Evolutionary conservation across 2,888 invertebrate genomes (phyloP).

Genomic region (Thelaira solivaga): DNA sequence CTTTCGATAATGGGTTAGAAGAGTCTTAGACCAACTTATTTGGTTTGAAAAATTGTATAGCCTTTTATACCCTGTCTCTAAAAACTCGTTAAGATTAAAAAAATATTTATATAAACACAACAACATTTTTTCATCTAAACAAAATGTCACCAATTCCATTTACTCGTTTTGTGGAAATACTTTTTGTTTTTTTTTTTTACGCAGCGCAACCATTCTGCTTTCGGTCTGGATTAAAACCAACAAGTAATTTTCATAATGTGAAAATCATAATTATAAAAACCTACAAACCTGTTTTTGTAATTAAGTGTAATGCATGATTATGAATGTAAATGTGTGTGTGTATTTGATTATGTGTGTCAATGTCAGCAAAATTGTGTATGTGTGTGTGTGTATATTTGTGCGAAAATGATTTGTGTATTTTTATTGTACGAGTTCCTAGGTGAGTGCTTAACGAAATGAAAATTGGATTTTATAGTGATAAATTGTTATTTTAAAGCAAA

Average conservation of each 20-base stretch:
- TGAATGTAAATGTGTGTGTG: background rate
- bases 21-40: too few relatives aligned
- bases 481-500: constrained; percentile 19
- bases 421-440: background rate
- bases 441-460: constrained; percentile 14
- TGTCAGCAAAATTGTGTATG: background rate
- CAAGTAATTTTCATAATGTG: constrained; percentile 50
- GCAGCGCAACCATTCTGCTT: background rate
- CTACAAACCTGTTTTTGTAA: constrained; percentile 51
- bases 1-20: too few relatives aligned
- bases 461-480: constrained; percentile 30
- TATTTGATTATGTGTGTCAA: background rate
- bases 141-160: too few relatives aligned
- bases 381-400: background rate
- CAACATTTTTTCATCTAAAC: too few relatives aligned
- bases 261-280: constrained; percentile 52
- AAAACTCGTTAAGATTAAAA: too few relatives aligned
- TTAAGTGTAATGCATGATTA: constrained; percentile 40
- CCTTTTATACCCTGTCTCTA: too few relatives aligned
- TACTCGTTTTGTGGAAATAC: too few relatives aligned
- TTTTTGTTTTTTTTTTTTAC: background rate
- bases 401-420: background rate
- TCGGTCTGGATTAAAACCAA: background rate
- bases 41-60: too few relatives aligned
- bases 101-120: too few relatives aligned